phyloP scores from a whole-genome alignment of 2,888 invertebrate genomes.

The Pristionchus fissidentatus region DNA sequence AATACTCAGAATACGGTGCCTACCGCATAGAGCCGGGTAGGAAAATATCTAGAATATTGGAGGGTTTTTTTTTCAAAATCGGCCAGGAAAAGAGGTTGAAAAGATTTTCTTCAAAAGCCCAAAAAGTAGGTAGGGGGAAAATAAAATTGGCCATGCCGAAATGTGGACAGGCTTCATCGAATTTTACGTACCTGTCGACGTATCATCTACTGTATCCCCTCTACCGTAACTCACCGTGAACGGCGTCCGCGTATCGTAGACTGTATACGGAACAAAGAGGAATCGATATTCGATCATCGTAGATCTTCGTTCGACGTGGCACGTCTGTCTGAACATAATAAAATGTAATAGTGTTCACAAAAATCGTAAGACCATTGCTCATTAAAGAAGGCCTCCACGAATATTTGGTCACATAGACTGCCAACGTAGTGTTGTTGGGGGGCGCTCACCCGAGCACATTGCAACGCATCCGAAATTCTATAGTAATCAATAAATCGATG shows the following conservation, averaged over 20 bases:
- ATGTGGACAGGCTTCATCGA: neutral
- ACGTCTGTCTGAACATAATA: slow-evolving; percentile 52
- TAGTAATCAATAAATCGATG: too few species aligned
- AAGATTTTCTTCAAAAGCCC: too few species aligned
- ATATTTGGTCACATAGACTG: too few species aligned
- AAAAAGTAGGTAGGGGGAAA: neutral
- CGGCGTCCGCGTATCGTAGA: slow-evolving; percentile 16
- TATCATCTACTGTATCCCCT: neutral
- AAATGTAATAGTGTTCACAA: too few species aligned
- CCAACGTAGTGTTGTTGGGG: too few species aligned
- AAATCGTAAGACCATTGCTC: too few species aligned
- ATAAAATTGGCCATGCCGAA: neutral
- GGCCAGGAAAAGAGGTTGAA: too few species aligned
- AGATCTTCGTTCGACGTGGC: slow-evolving; percentile 56
- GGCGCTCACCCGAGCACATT: too few species aligned
- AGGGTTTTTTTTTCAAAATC: neutral
- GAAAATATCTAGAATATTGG: too few species aligned
- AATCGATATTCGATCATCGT: slow-evolving; percentile 55
- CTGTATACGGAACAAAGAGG: slow-evolving; percentile 51
- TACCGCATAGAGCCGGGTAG: too few species aligned
- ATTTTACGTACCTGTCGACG: neutral
- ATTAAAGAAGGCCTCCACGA: too few species aligned
- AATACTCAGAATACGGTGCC: neutral
- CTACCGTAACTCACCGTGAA: slow-evolving; percentile 17
- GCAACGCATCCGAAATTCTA: too few species aligned